phyloP scores from a whole-genome alignment of 1,140 invertebrate genomes.

The Cylas formicarius region DNA sequence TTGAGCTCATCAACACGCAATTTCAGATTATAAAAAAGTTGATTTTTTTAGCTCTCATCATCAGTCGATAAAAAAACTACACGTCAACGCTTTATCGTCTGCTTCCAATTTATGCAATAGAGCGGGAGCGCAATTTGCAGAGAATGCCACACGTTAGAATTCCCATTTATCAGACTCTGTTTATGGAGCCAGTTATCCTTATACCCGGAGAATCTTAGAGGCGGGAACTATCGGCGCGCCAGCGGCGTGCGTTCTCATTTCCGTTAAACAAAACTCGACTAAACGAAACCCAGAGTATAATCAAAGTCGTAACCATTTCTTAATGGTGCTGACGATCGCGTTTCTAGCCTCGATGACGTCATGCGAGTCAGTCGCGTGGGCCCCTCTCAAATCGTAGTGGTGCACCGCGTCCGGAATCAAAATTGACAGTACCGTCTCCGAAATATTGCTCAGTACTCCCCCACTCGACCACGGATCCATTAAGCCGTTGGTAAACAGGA shows the following conservation, averaged over 20 bases:
- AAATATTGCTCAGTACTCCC: slow-evolving; percentile 68
- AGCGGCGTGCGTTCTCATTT: not conserved
- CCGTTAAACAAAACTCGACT: not conserved
- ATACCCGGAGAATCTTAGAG: no score
- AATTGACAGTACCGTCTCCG: slow-evolving; percentile 60
- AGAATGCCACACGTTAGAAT: slow-evolving; percentile 38
- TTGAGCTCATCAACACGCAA: no score
- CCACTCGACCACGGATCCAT: slow-evolving; percentile 91
- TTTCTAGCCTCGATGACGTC: slow-evolving; percentile 62
- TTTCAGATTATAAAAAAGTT: no score
- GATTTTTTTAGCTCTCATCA: no score
- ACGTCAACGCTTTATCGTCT: no score
- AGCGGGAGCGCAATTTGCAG: slow-evolving; percentile 38
- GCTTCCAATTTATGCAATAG: no score
- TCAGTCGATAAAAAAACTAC: no score
- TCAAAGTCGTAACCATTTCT: slow-evolving; percentile 54
- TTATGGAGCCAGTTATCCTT: slow-evolving; percentile 37
- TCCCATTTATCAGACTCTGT: slow-evolving; percentile 37
- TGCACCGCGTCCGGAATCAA: slow-evolving; percentile 86
- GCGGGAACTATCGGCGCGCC: no score
- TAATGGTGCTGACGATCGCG: slow-evolving; percentile 59
- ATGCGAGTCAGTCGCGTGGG: slow-evolving; percentile 62
- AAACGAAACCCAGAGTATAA: not conserved
- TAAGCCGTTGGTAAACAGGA: slow-evolving; percentile 87
- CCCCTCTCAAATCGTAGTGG: slow-evolving; percentile 81